phyloP scores from a whole-genome alignment of 30 jellyfish, hydroid and myxozoan genomes.

The Hydra vulgaris region DNA sequence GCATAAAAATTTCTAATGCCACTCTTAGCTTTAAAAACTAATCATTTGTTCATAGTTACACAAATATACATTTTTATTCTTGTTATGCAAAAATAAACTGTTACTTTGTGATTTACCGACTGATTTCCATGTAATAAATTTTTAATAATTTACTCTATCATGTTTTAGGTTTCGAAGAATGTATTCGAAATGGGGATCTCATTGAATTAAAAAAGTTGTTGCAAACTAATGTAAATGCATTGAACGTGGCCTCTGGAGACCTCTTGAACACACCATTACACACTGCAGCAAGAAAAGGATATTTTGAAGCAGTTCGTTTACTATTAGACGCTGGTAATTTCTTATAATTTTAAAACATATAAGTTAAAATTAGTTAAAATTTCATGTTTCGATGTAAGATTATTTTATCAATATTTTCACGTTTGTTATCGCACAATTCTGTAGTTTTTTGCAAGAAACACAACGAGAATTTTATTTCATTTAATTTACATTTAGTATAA shows the following conservation, averaged over 20 bases:
- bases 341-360: neutral
- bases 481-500: too few species aligned
- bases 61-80: too few species aligned
- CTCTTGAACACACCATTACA: constrained; percentile 17
- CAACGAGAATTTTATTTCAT: too few species aligned
- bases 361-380: neutral
- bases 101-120: too few species aligned
- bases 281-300: constrained; percentile 27
- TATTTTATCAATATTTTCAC: too few species aligned
- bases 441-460: too few species aligned
- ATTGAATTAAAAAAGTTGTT: constrained; percentile 4
- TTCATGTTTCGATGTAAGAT: neutral
- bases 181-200: constrained; percentile 3
- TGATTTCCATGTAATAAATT: too few species aligned
- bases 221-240: neutral
- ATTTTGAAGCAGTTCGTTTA: neutral
- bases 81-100: too few species aligned
- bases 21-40: too few species aligned
- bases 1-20: too few species aligned
- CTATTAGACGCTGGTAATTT: constrained; percentile 17
- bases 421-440: too few species aligned
- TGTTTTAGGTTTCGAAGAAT: constrained; percentile 17
- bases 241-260: constrained; percentile 11
- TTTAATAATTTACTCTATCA: neutral
- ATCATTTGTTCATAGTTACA: too few species aligned